Conservation (phyloP, 2,113 vertebrate species). For the Casuarius casuarius region DNA sequence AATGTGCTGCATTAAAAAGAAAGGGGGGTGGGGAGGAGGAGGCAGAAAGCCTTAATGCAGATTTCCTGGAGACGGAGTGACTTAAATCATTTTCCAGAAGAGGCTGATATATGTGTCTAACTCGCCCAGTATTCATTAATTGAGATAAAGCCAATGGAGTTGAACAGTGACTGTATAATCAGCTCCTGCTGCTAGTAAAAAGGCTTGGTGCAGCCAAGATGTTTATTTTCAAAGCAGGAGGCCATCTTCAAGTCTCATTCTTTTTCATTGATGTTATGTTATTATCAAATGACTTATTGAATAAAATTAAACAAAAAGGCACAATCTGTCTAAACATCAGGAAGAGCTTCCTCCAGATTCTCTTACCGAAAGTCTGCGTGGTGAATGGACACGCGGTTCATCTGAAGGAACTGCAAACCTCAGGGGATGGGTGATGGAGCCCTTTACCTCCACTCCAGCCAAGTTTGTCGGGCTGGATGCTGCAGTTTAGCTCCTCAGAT, state of each 20-base stretch:
- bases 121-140: conserved; percentile 39
- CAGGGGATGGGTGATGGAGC: not conserved
- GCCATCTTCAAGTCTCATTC: conserved; percentile 13
- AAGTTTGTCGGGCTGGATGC: not conserved
- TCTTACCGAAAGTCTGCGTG: not conserved
- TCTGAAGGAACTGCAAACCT: not conserved
- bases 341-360: not conserved
- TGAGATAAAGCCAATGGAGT: conserved; percentile 44
- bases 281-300: conserved; percentile 44
- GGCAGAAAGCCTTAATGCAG: not conserved
- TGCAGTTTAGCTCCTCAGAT: not conserved
- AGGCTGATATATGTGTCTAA: conserved; percentile 27
- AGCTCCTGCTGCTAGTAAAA: conserved; percentile 39
- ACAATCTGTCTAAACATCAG: conserved; percentile 4
- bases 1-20: not conserved
- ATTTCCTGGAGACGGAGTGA: not conserved
- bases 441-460: not conserved
- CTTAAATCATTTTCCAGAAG: conserved; percentile 38
- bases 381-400: not conserved
- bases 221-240: conserved; percentile 66
- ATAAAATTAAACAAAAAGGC: conserved; percentile 39
- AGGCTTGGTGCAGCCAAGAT: conserved; percentile 33
- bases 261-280: conserved; percentile 18
- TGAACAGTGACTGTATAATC: conserved; percentile 50
- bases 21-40: not conserved